These are phyloP conservation scores for Drosophila funebris DNA, from an alignment of 1,140 invertebrate genomes.

Conservation along the genomic window DNA sequence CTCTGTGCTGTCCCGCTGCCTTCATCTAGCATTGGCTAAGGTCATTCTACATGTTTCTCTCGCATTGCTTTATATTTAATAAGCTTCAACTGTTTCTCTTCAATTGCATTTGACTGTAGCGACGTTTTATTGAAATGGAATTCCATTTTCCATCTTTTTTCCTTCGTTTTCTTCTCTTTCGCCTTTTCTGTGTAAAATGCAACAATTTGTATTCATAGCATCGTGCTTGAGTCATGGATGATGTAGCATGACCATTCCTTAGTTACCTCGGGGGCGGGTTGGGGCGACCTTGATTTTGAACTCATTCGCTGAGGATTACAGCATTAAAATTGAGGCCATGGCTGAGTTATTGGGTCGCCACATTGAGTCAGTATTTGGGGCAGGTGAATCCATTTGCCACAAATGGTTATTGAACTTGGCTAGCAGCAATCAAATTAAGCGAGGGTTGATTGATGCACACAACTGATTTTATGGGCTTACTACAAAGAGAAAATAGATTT, in stretches of 20 bases:
- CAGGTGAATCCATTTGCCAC: too few relatives aligned
- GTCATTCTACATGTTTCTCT: constrained; percentile 54
- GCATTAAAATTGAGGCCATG: constrained; percentile 66
- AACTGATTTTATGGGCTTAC: too few relatives aligned
- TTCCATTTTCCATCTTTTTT: constrained; percentile 37
- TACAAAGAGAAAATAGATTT: too few relatives aligned
- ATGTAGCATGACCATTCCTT: constrained; percentile 56
- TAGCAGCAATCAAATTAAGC: not conserved
- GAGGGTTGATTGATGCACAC: not conserved
- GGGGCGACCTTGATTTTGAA: constrained; percentile 75
- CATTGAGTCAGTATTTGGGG: too few relatives aligned
- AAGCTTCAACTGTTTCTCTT: constrained; percentile 39
- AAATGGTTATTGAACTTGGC: constrained; percentile 13
- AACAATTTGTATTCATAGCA: constrained; percentile 77
- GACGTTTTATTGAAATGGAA: constrained; percentile 70
- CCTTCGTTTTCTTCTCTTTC: not conserved
- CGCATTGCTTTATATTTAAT: constrained; percentile 58
- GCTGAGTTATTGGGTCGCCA: constrained; percentile 26
- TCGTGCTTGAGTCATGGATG: constrained; percentile 55
- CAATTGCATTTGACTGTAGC: constrained; percentile 53
- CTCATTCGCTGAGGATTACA: constrained; percentile 64
- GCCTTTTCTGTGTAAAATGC: constrained; percentile 61
- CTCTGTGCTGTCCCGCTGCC: not conserved
- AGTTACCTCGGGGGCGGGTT: not conserved
- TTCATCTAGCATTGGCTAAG: constrained; percentile 24